Base-by-base conservation (phyloP, 64 coral and sea anemone genomes). In the Trachythela sp. region DNA sequence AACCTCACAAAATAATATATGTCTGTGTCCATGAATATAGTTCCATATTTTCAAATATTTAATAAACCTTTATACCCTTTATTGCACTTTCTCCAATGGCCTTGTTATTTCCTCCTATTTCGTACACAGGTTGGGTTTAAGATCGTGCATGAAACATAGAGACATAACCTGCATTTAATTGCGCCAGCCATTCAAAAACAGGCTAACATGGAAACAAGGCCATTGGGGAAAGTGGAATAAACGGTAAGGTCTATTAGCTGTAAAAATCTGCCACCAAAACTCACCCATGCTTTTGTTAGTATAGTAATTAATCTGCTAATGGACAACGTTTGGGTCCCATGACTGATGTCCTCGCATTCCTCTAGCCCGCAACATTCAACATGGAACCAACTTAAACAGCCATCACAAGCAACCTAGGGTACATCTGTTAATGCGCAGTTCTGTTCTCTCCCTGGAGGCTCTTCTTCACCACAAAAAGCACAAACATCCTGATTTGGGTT, bases 321-420 rank as follows among this genome's bases (percentile, higher is more conserved):
- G 8, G 8, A 64, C 20, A 64, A 64, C 56, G 5, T 64, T 64
- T 64, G 56, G 56, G 56, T 64, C 56, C 56, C 56, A 64, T n/a
- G 15, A 64, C 22, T 22, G 22, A 64, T 64, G 56, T 64, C 24
- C 18, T 26, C 5, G 56, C 56, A 64, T n/a, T 64, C 56, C 56
- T 64, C 56, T 64, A 64, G 56, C 24, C 56, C 56, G 22, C 6
- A 64, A 64, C 56, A 64, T 64, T 64, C 56, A 64, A 64, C 56
- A 64, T 64, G 56, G 56, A 64, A 64, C 56, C 56, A 64, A 64
- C 26, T 64, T 64, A 64, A 64, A 64, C 56, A 64, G 20, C 56
- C 56, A 64, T 26, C 56, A 64, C 56, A 64, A 64, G 56, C 56
- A 64, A 64, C 56, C 56, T 18, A 64, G 24, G 56, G 24, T 27